Evolutionary conservation across 2,888 invertebrate genomes (phyloP).

Genomic region (Pollenia angustigena): DNA sequence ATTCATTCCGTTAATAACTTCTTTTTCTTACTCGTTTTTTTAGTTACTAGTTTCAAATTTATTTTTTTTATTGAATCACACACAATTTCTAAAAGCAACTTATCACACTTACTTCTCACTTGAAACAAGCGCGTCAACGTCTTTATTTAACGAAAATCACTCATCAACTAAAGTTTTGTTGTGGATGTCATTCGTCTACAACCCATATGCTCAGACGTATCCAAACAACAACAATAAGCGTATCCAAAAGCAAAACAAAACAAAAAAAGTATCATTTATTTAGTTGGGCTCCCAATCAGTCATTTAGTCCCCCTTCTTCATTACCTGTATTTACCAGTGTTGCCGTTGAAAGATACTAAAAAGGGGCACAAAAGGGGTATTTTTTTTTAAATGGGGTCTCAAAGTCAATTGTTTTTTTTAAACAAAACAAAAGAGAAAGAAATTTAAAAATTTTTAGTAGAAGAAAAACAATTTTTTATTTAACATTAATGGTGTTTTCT

Average conservation of each 20-base stretch:
- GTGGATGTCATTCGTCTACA: constrained; percentile 71
- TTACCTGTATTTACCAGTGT: constrained; percentile 27
- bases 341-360: too few species aligned
- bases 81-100: constrained; percentile 7
- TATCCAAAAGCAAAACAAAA: constrained; percentile 1
- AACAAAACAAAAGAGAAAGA: too few species aligned
- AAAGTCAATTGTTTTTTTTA: too few species aligned
- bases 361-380: too few species aligned
- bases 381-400: too few species aligned
- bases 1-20: constrained; percentile 62
- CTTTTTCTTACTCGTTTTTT: constrained; percentile 63
- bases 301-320: constrained; percentile 21
- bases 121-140: constrained; percentile 28
- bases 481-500: too few species aligned
- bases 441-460: too few species aligned
- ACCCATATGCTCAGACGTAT: constrained; percentile 43
- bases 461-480: too few species aligned
- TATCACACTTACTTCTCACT: background rate
- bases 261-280: constrained; percentile 52
- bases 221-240: constrained; percentile 23
- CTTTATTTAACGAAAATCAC: constrained; percentile 65
- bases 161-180: constrained; percentile 70
- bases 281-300: constrained; percentile 30
- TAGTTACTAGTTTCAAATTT: constrained; percentile 14
- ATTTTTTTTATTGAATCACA: background rate